Evolutionary conservation across 2,113 vertebrate species (phyloP).

Genomic region (Grammomys surdaster): DNA sequence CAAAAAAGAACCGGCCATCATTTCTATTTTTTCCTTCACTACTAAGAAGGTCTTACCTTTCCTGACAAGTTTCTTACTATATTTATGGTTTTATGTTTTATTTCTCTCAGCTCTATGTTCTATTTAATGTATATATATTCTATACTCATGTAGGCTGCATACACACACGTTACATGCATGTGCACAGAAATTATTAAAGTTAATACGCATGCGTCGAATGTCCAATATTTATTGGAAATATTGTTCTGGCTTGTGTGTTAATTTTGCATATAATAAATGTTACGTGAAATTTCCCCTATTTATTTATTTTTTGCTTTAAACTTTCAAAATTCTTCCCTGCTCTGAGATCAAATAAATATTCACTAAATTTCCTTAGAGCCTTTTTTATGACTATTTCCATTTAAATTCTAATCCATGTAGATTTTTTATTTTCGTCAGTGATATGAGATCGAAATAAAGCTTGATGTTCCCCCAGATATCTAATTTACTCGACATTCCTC

Average conservation of each 20-base stretch:
- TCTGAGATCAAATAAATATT: slow-evolving; percentile 66
- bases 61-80: neutral
- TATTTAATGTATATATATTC: neutral
- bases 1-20: neutral
- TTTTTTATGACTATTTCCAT: slow-evolving; percentile 27
- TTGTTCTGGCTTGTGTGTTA: slow-evolving; percentile 1
- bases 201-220: neutral
- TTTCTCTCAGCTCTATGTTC: neutral
- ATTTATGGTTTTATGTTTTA: slow-evolving; percentile 1
- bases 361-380: slow-evolving; percentile 43
- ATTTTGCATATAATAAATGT: slow-evolving; percentile 33
- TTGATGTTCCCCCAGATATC: slow-evolving; percentile 49
- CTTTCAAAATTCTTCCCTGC: slow-evolving; percentile 42
- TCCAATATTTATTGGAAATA: neutral
- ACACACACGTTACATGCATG: neutral
- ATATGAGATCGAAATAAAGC: slow-evolving; percentile 61
- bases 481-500: slow-evolving; percentile 58
- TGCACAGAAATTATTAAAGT: neutral
- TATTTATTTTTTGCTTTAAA: slow-evolving; percentile 48
- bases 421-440: slow-evolving; percentile 59
- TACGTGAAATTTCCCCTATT: neutral
- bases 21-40: slow-evolving; percentile 28
- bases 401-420: slow-evolving; percentile 64
- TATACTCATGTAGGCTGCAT: neutral
- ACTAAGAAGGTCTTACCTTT: neutral